Evolutionary conservation across 2,113 vertebrate genomes (phyloP).

Genomic region (Myrmecobius fasciatus): DNA sequence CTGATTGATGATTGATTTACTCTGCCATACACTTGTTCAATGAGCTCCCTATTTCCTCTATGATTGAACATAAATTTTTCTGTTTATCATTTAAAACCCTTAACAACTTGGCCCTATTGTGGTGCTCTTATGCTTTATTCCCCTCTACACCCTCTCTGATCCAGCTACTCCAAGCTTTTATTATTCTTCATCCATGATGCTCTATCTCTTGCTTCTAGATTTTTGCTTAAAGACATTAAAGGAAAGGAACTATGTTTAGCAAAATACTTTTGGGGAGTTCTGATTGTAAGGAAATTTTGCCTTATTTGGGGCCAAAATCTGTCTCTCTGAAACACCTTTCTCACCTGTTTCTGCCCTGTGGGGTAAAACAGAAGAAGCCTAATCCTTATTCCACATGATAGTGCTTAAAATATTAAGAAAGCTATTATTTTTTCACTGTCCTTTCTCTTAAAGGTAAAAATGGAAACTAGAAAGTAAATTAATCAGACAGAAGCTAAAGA

Average conservation of each 20-base stretch:
- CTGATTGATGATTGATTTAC: not conserved
- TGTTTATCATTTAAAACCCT: not conserved
- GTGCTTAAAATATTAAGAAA: not conserved
- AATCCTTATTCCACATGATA: not conserved
- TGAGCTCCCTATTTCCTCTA: not conserved
- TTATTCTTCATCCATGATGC: not conserved
- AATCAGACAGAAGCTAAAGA: not conserved
- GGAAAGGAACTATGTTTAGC: not conserved
- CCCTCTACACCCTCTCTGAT: not conserved
- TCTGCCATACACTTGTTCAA: not conserved
- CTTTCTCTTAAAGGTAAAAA: not conserved
- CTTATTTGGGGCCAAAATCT: not conserved
- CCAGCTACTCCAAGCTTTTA: not conserved
- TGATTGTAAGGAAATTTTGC: not conserved
- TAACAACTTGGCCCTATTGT: not conserved
- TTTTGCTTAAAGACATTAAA: not conserved
- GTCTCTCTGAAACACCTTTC: not conserved
- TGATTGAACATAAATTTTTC: not conserved
- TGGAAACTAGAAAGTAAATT: not conserved
- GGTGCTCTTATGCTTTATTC: not conserved
- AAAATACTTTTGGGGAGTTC: not conserved
- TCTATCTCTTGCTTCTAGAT: not conserved
- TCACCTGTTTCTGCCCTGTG: not conserved
- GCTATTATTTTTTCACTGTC: not conserved
- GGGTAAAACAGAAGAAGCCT: not conserved